Base-by-base conservation (phyloP, 2,888 invertebrate species). In the Ophioninae sp. region DNA sequence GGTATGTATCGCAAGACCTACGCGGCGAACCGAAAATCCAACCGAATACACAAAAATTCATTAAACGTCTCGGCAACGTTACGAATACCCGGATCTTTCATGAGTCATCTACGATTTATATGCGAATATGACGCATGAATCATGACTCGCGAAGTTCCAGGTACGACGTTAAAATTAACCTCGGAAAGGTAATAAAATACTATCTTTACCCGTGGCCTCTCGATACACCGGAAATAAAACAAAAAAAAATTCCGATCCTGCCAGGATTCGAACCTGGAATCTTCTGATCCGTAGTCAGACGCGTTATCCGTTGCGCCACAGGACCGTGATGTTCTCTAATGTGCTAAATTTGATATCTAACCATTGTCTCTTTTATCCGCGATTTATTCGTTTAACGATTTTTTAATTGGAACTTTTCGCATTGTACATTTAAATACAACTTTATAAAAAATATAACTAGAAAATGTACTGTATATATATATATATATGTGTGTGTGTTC, bases 261-360 rank as follows among this genome's bases (percentile, higher is more conserved):
- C 90, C 90, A 91, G 91, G 91, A 91, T 90, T 91, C 90, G 90
- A 91, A 90, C 90, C 94, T 95, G 95, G 94, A 95, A 94, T 94
- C 94, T 94, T 94, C 94, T 95, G 95, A 95, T 95, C 95, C 95
- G 95, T 95, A 95, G 95, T 95, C 95, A 95, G 95, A 95, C 95
- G 85, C 85, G 85, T 85, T 85, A 83, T 85, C 94, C 95, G 92
- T 94, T 95, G 94, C 94, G 94, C 94, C 94, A 94, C 95, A 95
- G 93, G 94, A 94, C 94, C 94, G n/a, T 70, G 30, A 77, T 65
- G 23, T 23, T 17, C 13, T 6, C 3, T 6, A 2, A 5, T 6
- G 7, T 20, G 5, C 2, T 72, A 59, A 13, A 64, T 17, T 61
- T 13, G 3, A 50, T 44, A 13, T 0, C 17, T 1, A 39, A 17